These are phyloP conservation scores for Tenthredo amoena DNA, from an alignment of 2,888 invertebrate genomes.

Conservation along the genomic window DNA sequence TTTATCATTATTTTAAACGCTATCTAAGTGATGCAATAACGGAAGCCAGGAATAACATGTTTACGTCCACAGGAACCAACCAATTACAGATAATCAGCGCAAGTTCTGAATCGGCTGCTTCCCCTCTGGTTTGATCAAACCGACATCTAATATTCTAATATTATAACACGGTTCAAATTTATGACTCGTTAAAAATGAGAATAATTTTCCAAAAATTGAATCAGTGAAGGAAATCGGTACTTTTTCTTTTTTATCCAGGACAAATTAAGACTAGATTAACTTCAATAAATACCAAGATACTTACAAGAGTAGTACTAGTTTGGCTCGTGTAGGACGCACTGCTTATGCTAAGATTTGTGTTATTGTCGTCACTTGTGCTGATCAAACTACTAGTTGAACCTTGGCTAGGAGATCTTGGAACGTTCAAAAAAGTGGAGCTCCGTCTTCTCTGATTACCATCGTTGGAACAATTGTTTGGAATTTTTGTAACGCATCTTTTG, in stretches of 20 bases:
- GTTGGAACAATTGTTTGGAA: slow-evolving; percentile 97
- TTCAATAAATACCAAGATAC: slow-evolving; percentile 72
- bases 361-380: slow-evolving; percentile 81
- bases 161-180: not conserved
- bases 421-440: slow-evolving; percentile 74
- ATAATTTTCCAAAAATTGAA: slow-evolving; percentile 75
- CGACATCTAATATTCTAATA: not conserved
- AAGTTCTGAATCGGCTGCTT: not conserved
- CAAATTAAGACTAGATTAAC: slow-evolving; percentile 55
- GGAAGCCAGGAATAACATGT: slow-evolving; percentile 27
- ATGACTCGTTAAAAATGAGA: slow-evolving; percentile 54
- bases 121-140: not conserved
- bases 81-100: slow-evolving; percentile 34
- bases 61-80: slow-evolving; percentile 16
- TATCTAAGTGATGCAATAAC: not conserved
- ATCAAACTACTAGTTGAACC: slow-evolving; percentile 85
- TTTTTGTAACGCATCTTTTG: slow-evolving; percentile 97
- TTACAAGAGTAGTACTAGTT: slow-evolving; percentile 88
- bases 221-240: not conserved
- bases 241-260: not conserved
- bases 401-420: slow-evolving; percentile 86
- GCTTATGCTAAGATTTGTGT: slow-evolving; percentile 76
- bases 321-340: slow-evolving; percentile 77
- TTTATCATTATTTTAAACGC: not conserved
- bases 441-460: slow-evolving; percentile 72